These are phyloP conservation scores for Illadopsis cleaveri DNA, from an alignment of 2,113 vertebrate species.

Conservation along the genomic window DNA sequence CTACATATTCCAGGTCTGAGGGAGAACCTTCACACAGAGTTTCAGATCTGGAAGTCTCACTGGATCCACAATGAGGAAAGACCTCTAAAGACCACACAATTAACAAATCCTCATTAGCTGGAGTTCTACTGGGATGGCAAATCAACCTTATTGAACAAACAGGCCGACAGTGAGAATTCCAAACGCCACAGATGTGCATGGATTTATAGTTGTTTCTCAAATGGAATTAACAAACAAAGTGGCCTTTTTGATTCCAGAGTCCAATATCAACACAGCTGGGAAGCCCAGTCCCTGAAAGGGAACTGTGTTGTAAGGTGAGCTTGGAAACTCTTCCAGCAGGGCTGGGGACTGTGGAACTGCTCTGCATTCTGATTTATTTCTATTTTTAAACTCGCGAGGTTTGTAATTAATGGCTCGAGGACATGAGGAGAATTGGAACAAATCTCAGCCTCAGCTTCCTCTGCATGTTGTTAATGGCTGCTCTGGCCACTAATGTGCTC, in stretches of 20 bases:
- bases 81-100: not conserved
- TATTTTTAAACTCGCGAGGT: slow-evolving; percentile 1
- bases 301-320: not conserved
- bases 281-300: not conserved
- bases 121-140: not conserved
- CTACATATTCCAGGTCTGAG: not conserved
- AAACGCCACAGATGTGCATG: not conserved
- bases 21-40: not conserved
- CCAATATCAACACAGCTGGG: slow-evolving; percentile 23
- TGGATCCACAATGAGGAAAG: not conserved
- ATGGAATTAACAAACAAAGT: not conserved
- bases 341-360: not conserved
- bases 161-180: not conserved
- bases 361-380: slow-evolving; percentile 19
- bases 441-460: slow-evolving; percentile 54
- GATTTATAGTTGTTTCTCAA: not conserved
- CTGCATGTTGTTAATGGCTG: slow-evolving; percentile 58
- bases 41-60: not conserved
- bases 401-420: slow-evolving; percentile 47
- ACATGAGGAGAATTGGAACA: slow-evolving; percentile 44
- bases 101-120: not conserved
- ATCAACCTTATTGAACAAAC: not conserved
- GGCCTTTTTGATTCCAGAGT: not conserved
- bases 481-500: slow-evolving; percentile 59
- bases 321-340: not conserved